Percentiles rank a stretch among this genome's conserved stretches.
Conservation (phyloP, 1,140 invertebrate species). For the Gonioctena quinquepunctata region DNA sequence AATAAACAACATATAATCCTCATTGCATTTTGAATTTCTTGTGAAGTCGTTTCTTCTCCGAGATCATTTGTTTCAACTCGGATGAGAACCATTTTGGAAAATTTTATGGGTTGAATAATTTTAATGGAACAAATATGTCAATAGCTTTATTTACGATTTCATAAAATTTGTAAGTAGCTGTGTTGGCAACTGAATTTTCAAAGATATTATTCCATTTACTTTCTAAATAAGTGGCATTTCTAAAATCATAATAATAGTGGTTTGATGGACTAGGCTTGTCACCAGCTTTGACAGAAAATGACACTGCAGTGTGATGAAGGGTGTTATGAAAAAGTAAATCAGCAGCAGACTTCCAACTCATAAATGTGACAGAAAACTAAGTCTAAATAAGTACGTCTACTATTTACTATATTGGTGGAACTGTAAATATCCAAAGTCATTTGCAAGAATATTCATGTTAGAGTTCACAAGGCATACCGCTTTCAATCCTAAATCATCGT, state of each 20-base stretch:
- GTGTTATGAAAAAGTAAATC: neutral
- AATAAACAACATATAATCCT: slow-evolving; percentile 4
- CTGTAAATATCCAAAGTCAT: neutral
- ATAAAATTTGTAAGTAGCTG: slow-evolving; percentile 3
- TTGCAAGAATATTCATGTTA: neutral
- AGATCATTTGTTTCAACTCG: neutral
- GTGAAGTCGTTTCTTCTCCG: neutral
- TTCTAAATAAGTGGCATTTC: neutral
- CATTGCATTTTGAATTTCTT: slow-evolving; percentile 1
- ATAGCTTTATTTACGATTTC: neutral
- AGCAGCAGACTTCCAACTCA: neutral
- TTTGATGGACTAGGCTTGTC: neutral
- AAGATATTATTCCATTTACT: neutral
- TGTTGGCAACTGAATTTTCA: neutral
- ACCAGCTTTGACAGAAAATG: neutral
- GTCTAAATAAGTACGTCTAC: neutral
- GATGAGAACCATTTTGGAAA: slow-evolving; percentile 3
- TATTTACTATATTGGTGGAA: neutral
- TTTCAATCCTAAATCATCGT: neutral
- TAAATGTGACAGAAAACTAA: neutral
- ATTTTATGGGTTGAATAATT: slow-evolving; percentile 3
- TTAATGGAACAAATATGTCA: slow-evolving; percentile 7
- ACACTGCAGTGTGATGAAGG: neutral
- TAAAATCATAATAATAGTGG: neutral
- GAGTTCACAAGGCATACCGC: neutral